Conservation (phyloP, 2,888 invertebrate genomes). For the Phragmatobia fuliginosa region DNA sequence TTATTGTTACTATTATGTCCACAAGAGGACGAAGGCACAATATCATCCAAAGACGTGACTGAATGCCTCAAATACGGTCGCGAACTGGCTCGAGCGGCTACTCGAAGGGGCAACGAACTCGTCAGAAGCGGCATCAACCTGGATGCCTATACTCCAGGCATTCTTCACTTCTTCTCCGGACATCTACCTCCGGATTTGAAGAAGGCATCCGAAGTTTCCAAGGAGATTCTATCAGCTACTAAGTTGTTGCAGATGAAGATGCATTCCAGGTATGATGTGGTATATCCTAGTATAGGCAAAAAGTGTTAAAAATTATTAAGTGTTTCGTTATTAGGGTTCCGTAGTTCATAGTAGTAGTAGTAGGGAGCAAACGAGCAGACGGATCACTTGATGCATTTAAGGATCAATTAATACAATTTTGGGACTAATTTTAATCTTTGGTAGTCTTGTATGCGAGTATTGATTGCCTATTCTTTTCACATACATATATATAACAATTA, state of each 20-base stretch:
- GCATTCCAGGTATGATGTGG: conserved; percentile 65
- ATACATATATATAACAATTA: too few relatives aligned
- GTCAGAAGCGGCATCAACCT: conserved; percentile 70
- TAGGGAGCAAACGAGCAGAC: too few relatives aligned
- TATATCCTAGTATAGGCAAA: background rate
- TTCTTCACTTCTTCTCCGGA: conserved; percentile 76
- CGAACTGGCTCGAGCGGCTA: conserved; percentile 70
- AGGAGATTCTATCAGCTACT: conserved; percentile 76
- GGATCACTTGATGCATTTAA: too few relatives aligned
- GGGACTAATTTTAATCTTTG: too few relatives aligned
- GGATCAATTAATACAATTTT: too few relatives aligned
- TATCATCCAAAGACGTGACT: conserved; percentile 85
- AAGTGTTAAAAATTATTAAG: background rate
- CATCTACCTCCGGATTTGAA: conserved; percentile 66
- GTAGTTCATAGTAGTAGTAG: too few relatives aligned
- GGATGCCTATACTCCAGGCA: conserved; percentile 67
- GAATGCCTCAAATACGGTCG: conserved; percentile 75
- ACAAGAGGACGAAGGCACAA: conserved; percentile 79
- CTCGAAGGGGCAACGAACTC: conserved; percentile 69
- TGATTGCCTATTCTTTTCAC: too few relatives aligned
- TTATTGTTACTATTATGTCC: background rate
- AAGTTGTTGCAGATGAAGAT: conserved; percentile 79
- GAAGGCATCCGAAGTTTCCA: conserved; percentile 71
- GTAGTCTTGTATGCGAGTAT: too few relatives aligned
- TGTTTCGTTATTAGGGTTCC: too few relatives aligned